Conservation (phyloP, 2,113 vertebrate genomes). For the Cranoglanis bouderius region DNA sequence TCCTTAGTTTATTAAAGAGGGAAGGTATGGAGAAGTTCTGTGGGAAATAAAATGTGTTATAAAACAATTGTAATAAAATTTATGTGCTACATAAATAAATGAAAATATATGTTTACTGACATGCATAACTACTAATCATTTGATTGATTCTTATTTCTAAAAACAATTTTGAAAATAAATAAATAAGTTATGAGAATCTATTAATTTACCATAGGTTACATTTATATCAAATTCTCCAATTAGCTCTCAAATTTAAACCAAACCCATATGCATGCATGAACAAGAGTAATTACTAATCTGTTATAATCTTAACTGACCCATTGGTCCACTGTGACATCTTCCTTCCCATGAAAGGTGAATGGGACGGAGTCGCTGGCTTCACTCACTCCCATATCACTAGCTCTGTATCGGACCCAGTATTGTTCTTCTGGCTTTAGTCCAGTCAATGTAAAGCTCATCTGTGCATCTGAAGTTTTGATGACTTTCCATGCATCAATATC, state of each 20-base stretch:
- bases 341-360: too few relatives aligned
- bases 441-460: conserved; percentile 15
- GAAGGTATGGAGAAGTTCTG: neutral
- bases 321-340: neutral
- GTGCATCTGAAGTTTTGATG: neutral
- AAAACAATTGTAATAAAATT: too few relatives aligned
- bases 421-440: neutral
- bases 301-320: neutral
- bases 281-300: neutral
- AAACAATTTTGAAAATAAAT: too few relatives aligned
- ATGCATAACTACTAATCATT: neutral
- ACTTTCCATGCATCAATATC: neutral
- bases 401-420: conserved; percentile 27
- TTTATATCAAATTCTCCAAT: too few relatives aligned
- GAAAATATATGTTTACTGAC: neutral
- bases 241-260: neutral
- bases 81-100: neutral
- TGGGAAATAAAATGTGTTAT: too few relatives aligned
- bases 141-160: neutral
- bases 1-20: neutral
- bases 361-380: conserved; percentile 3
- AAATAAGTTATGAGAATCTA: too few relatives aligned
- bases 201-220: too few relatives aligned
- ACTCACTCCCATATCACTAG: conserved; percentile 25
- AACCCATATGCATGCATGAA: neutral